These are phyloP conservation scores for Pasiphila rectangulata DNA, from an alignment of 2,888 invertebrate genomes.

Conservation along the genomic window DNA sequence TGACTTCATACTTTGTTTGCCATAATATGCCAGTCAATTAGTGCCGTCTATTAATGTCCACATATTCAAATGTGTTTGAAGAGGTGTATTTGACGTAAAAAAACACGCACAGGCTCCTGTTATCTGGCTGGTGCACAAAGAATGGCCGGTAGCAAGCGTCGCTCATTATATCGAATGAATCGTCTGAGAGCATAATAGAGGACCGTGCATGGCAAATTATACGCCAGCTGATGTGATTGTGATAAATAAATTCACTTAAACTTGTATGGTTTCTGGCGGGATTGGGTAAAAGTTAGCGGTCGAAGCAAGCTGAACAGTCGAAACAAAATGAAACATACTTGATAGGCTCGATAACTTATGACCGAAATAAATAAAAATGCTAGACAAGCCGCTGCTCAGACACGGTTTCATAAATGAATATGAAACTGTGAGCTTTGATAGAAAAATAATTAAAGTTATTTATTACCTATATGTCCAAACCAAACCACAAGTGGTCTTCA, in stretches of 20 bases:
- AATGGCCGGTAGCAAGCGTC: slow-evolving; percentile 57
- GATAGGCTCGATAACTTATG: too few species aligned
- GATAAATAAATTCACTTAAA: slow-evolving; percentile 63
- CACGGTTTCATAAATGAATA: too few species aligned
- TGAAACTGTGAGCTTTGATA: too few species aligned
- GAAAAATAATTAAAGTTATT: too few species aligned
- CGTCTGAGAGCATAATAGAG: slow-evolving; percentile 66
- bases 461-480: too few species aligned
- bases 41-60: too few species aligned
- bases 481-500: neutral
- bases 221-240: slow-evolving; percentile 71
- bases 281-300: neutral
- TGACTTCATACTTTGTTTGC: neutral
- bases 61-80: neutral
- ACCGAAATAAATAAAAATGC: too few species aligned
- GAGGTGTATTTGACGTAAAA: slow-evolving; percentile 5
- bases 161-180: slow-evolving; percentile 76
- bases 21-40: too few species aligned
- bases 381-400: too few species aligned
- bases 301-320: too few species aligned
- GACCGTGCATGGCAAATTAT: slow-evolving; percentile 70
- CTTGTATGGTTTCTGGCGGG: slow-evolving; percentile 14
- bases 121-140: slow-evolving; percentile 27
- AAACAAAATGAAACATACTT: too few species aligned
- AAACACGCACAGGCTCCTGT: slow-evolving; percentile 6